phyloP scores from a whole-genome alignment of 53 echinoderm and acorn worm genomes.

The Actinopyga echinites region DNA sequence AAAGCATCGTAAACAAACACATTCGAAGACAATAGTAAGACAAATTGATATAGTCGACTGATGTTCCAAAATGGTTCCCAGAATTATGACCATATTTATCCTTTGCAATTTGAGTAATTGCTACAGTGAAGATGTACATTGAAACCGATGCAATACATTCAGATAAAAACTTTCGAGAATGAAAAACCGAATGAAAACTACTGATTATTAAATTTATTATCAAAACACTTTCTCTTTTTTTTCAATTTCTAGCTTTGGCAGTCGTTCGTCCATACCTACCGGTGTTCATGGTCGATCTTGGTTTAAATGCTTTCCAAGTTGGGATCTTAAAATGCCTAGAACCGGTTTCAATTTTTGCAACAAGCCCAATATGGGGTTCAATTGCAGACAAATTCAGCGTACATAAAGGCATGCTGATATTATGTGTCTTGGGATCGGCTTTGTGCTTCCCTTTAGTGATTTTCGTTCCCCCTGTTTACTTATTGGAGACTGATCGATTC shows the following conservation, averaged over 20 bases:
- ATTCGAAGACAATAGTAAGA: no score
- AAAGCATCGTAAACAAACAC: no score
- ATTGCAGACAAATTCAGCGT: conserved; percentile 69
- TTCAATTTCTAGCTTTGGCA: conserved; percentile 2
- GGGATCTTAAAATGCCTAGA: conserved; percentile 23
- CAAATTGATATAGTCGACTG: no score
- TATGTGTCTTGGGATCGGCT: conserved; percentile 42
- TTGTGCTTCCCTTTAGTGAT: conserved; percentile 45
- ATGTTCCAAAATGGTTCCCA: no score
- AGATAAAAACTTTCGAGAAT: no score
- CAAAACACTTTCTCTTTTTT: no score
- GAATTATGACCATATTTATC: no score
- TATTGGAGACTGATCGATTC: background rate
- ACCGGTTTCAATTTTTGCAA: conserved; percentile 46
- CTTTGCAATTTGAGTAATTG: no score
- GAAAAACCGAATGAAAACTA: no score
- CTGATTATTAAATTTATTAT: no score
- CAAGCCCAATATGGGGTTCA: conserved; percentile 64
- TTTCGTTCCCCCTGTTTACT: conserved; percentile 44
- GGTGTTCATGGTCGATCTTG: conserved; percentile 36
- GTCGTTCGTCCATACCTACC: conserved; percentile 34
- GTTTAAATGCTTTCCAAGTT: conserved; percentile 40
- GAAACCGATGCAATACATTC: no score
- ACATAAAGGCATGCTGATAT: conserved; percentile 49
- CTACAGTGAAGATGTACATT: no score